A percentile compares a stretch with the other conserved stretches of the same genome.
Evolutionary conservation across 30 jellyfish, hydroid and myxozoan genomes (phyloP).

Genomic region (Hydra vulgaris): DNA sequence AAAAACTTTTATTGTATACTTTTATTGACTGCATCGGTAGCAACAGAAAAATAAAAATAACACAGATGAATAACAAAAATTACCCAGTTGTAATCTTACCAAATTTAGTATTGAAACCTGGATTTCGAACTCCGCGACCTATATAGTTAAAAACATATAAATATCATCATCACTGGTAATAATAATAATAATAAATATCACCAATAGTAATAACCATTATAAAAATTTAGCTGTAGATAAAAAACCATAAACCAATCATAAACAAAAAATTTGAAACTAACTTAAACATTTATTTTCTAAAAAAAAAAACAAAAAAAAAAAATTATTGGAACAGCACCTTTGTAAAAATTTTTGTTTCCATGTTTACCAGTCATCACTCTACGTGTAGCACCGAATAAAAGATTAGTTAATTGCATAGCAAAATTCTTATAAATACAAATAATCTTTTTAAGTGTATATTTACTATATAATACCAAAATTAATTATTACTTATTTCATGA

Average conservation of each 20-base stretch:
- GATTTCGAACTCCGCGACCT: slow-evolving; percentile 95
- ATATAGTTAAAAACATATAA: not conserved
- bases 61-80: not conserved
- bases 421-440: not conserved
- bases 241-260: too few relatives aligned
- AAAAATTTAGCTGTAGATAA: too few relatives aligned
- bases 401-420: slow-evolving; percentile 62
- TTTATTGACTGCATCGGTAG: too few relatives aligned
- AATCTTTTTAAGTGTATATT: too few relatives aligned
- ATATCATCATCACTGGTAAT: not conserved
- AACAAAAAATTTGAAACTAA: not conserved
- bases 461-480: not conserved
- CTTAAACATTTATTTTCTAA: not conserved
- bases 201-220: too few relatives aligned
- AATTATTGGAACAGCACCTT: slow-evolving; percentile 59
- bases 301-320: not conserved
- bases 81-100: slow-evolving; percentile 2
- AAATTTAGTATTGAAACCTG: slow-evolving; percentile 66
- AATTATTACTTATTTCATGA: not conserved
- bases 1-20: too few relatives aligned
- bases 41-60: too few relatives aligned
- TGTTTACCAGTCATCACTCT: slow-evolving; percentile 87
- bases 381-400: slow-evolving; percentile 80
- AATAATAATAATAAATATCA: too few relatives aligned
- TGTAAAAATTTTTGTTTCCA: slow-evolving; percentile 87